Evolutionary conservation across 2,888 invertebrate species (phyloP).

Genomic region (Eupithecia tripunctaria): DNA sequence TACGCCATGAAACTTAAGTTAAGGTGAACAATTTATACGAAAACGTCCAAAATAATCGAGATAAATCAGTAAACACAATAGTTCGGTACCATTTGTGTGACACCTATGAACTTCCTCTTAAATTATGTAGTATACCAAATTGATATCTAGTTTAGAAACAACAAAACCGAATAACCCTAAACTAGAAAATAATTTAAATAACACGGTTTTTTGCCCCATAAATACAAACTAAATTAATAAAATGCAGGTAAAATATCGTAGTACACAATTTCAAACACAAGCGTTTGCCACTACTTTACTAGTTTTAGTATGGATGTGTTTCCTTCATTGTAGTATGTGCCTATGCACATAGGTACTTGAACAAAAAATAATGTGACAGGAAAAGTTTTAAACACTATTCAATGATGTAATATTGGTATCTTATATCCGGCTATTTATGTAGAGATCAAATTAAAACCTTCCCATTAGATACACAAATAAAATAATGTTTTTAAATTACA

Average conservation of each 20-base stretch:
- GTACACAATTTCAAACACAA: slow-evolving; percentile 14
- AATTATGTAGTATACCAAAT: slow-evolving; percentile 17
- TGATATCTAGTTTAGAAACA: slow-evolving; percentile 21
- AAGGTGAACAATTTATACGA: neutral
- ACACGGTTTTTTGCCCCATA: slow-evolving; percentile 13
- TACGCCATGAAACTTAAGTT: slow-evolving; percentile 7
- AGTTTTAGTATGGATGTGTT: neutral
- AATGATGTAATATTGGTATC: slow-evolving; percentile 13
- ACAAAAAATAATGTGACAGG: neutral
- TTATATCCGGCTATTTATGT: slow-evolving; percentile 34
- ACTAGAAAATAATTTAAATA: slow-evolving; percentile 19
- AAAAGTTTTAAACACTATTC: too few species aligned
- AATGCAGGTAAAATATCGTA: neutral
- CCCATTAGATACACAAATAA: slow-evolving; percentile 27
- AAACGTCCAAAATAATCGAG: neutral
- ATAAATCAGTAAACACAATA: neutral
- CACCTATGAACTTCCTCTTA: slow-evolving; percentile 9
- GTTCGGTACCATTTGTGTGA: neutral
- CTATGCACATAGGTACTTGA: neutral
- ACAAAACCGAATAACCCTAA: slow-evolving; percentile 13
- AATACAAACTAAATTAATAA: neutral
- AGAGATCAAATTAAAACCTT: slow-evolving; percentile 57
- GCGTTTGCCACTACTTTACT: neutral
- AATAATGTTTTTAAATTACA: neutral
- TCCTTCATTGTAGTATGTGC: neutral